phyloP scores from a whole-genome alignment of 1,140 invertebrate species.

The Rhizoglyphus robini region DNA sequence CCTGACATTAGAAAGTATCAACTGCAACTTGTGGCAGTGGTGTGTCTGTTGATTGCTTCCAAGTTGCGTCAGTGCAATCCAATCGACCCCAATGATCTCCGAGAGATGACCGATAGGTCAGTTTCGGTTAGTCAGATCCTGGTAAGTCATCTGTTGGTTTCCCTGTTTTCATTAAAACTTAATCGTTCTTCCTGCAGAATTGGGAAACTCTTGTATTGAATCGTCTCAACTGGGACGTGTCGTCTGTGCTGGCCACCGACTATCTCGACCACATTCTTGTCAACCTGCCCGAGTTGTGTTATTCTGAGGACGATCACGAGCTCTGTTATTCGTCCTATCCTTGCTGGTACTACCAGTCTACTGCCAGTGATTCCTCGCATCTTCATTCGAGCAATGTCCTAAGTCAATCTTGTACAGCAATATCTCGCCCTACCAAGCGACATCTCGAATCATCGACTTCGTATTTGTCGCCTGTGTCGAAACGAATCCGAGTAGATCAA shows the following conservation, averaged over 20 bases:
- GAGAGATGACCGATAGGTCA: constrained; percentile 82
- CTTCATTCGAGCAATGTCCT: not conserved
- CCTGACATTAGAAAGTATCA: constrained; percentile 56
- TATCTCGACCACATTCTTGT: constrained; percentile 26
- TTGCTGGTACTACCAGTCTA: not conserved
- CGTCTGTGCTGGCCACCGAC: constrained; percentile 26
- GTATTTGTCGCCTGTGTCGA: not conserved
- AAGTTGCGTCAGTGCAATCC: constrained; percentile 71
- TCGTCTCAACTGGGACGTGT: constrained; percentile 27
- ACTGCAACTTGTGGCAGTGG: constrained; percentile 73
- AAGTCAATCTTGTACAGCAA: not conserved
- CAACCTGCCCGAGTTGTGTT: constrained; percentile 15
- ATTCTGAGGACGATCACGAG: not conserved
- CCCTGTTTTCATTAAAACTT: constrained; percentile 39
- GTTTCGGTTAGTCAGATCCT: constrained; percentile 64
- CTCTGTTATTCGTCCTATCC: not conserved
- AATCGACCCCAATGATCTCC: constrained; percentile 59
- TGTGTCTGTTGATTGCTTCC: constrained; percentile 73
- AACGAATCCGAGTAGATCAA: not conserved
- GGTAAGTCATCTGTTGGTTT: constrained; percentile 52
- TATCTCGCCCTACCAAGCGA: not conserved
- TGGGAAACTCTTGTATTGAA: constrained; percentile 28
- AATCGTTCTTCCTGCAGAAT: constrained; percentile 21
- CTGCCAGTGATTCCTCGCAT: not conserved
- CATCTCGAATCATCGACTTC: not conserved